Evolutionary conservation across 2,888 invertebrate species (phyloP).

Genomic region (Lasioglossum calceatum): DNA sequence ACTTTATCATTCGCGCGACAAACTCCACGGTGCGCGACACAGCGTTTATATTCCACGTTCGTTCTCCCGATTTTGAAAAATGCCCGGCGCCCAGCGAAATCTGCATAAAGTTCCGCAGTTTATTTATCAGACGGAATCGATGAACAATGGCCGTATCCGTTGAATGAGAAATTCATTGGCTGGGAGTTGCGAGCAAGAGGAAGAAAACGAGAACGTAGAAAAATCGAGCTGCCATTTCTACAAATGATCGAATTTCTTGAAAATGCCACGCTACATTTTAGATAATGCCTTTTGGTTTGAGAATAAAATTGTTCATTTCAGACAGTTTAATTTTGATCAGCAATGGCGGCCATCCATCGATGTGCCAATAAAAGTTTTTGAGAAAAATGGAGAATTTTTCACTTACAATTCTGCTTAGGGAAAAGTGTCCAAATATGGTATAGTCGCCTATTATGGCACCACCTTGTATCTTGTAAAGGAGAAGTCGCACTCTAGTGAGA

Average conservation of each 20-base stretch:
- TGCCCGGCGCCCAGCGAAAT: neutral
- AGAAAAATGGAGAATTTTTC: neutral
- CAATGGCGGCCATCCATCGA: neutral
- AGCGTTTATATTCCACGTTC: neutral
- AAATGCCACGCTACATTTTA: neutral
- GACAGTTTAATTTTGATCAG: neutral
- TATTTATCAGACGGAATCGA: constrained; percentile 10
- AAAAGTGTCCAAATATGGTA: no score
- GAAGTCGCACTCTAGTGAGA: no score
- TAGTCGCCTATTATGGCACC: no score
- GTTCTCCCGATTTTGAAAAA: neutral
- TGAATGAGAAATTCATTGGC: neutral
- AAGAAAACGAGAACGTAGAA: neutral
- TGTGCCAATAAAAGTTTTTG: neutral
- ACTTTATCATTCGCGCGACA: neutral
- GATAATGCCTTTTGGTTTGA: neutral
- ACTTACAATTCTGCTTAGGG: no score
- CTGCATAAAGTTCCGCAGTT: constrained; percentile 13
- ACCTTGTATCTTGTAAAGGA: no score
- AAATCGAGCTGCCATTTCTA: neutral
- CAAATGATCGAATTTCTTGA: neutral
- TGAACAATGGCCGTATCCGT: neutral
- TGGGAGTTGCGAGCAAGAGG: neutral
- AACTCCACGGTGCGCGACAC: neutral
- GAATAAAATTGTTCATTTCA: neutral